Conservation (phyloP, 1,140 invertebrate species). For the Proales similis region DNA sequence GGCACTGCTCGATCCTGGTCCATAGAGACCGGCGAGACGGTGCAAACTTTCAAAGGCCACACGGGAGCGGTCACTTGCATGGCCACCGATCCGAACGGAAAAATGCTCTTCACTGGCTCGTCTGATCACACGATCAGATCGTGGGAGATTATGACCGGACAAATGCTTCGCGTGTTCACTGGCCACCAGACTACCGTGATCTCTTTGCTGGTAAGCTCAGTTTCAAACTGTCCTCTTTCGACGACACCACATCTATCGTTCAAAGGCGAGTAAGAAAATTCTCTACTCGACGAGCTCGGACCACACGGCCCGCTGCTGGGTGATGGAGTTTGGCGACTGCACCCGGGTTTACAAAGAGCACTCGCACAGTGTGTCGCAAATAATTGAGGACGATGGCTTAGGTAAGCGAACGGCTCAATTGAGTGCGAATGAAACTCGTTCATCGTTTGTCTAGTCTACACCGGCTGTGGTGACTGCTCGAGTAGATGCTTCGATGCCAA, state of each 20-base stretch:
- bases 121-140: constrained; percentile 54
- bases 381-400: constrained; percentile 55
- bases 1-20: constrained; percentile 55
- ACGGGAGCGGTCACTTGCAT: constrained; percentile 55
- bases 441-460: constrained; percentile 52
- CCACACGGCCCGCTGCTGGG: constrained; percentile 57
- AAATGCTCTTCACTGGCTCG: constrained; percentile 54
- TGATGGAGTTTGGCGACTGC: constrained; percentile 58
- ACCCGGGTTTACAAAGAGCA: constrained; percentile 56
- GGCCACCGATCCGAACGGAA: constrained; percentile 50
- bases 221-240: constrained; percentile 20
- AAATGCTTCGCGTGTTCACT: constrained; percentile 50
- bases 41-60: constrained; percentile 55
- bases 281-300: constrained; percentile 57
- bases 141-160: constrained; percentile 55
- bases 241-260: neutral
- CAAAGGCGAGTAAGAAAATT: constrained; percentile 55
- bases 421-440: neutral
- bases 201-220: constrained; percentile 51
- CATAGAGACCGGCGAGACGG: constrained; percentile 52
- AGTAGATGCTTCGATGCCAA: constrained; percentile 56
- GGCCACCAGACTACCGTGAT: constrained; percentile 56
- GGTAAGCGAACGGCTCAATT: constrained; percentile 45
- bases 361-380: constrained; percentile 53
- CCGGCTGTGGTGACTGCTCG: constrained; percentile 52